Percentiles rank a stretch among this genome's conserved stretches.
phyloP scores from a whole-genome alignment of 2,888 invertebrate genomes.

The Carterocephalus palaemon region DNA sequence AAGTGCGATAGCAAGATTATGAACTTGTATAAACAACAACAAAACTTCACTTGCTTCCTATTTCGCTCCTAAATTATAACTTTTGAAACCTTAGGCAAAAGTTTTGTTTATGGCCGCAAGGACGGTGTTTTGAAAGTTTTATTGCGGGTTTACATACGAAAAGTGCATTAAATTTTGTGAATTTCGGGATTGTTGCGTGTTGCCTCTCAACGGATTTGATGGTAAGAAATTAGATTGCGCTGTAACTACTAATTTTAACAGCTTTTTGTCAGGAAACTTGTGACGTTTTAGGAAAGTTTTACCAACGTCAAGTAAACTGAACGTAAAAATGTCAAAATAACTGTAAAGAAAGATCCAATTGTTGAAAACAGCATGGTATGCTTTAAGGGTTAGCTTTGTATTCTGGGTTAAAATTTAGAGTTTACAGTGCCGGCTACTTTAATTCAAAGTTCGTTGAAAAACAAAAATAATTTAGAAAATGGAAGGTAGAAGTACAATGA shows the following conservation, averaged over 20 bases:
- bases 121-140: slow-evolving; percentile 63
- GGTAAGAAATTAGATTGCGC: slow-evolving; percentile 31
- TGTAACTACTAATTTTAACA: too few relatives aligned
- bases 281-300: too few relatives aligned
- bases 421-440: too few relatives aligned
- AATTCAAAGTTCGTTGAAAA: too few relatives aligned
- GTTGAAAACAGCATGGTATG: too few relatives aligned
- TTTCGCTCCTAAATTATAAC: slow-evolving; percentile 27
- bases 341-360: too few relatives aligned
- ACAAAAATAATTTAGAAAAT: slow-evolving; percentile 2
- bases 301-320: too few relatives aligned
- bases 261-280: too few relatives aligned
- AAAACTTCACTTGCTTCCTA: neutral
- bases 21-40: slow-evolving; percentile 6
- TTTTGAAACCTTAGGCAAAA: slow-evolving; percentile 33
- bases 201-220: slow-evolving; percentile 37
- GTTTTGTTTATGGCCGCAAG: slow-evolving; percentile 48
- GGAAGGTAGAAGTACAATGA: slow-evolving; percentile 21
- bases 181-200: slow-evolving; percentile 63
- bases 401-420: too few relatives aligned
- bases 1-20: slow-evolving; percentile 16
- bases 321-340: too few relatives aligned
- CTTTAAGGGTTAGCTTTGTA: too few relatives aligned
- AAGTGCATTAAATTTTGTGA: slow-evolving; percentile 50
- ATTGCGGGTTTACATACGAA: slow-evolving; percentile 36